These are phyloP conservation scores for Melanostoma mellinum DNA, from an alignment of 2,888 invertebrate species.

Conservation along the genomic window DNA sequence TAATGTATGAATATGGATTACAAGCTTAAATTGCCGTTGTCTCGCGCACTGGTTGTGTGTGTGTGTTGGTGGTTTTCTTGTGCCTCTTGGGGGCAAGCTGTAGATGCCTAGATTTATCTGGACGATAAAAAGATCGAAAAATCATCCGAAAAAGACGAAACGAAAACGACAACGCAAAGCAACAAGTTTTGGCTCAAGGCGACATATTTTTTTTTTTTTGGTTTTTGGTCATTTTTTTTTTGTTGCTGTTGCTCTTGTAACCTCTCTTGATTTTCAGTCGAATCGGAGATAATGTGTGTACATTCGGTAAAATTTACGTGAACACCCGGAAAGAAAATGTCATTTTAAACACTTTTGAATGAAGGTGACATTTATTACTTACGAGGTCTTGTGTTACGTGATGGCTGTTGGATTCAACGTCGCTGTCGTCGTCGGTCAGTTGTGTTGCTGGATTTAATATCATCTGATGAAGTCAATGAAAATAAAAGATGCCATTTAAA, in stretches of 20 bases:
- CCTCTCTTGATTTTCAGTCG: constrained; percentile 27
- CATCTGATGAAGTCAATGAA: background rate
- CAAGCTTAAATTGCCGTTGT: constrained; percentile 70
- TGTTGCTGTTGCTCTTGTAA: constrained; percentile 40
- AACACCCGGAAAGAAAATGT: constrained; percentile 71
- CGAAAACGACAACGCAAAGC: constrained; percentile 36
- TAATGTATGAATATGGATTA: constrained; percentile 78
- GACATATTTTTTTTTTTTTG: constrained; percentile 41
- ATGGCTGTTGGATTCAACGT: constrained; percentile 3
- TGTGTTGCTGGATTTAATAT: background rate
- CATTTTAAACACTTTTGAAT: constrained; percentile 72
- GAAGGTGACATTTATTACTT: constrained; percentile 72
- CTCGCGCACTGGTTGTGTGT: constrained; percentile 8
- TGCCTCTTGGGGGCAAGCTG: constrained; percentile 43
- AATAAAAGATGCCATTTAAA: constrained; percentile 26
- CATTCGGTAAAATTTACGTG: constrained; percentile 50
- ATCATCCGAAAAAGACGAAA: constrained; percentile 48
- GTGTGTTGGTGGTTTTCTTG: constrained; percentile 21
- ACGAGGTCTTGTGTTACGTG: constrained; percentile 58
- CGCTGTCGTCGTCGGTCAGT: constrained; percentile 2
- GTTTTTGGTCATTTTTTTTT: background rate
- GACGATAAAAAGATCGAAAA: constrained; percentile 66
- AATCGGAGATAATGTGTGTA: constrained; percentile 34
- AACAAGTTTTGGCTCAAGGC: constrained; percentile 65
- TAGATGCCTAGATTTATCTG: constrained; percentile 67